These are phyloP conservation scores for Alca torda DNA, from an alignment of 2,797 vertebrate genomes.

Conservation along the genomic window DNA sequence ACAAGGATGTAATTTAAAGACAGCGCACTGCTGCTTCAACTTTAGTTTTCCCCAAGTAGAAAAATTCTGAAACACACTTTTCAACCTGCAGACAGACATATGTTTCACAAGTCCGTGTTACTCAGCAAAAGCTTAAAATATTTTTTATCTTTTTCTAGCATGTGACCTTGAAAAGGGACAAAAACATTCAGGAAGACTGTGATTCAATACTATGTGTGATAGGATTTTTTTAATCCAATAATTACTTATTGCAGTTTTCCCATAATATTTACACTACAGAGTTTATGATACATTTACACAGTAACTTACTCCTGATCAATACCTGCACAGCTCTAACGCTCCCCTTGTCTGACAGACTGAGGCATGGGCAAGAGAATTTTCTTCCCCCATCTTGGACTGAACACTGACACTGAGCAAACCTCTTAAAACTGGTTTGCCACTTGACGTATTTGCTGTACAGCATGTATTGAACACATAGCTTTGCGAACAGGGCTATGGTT, in stretches of 20 bases:
- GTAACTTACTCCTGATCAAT: not conserved
- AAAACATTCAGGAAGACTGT: not conserved
- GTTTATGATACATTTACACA: not conserved
- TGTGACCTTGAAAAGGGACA: constrained; percentile 52
- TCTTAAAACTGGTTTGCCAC: not conserved
- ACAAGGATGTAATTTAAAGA: not conserved
- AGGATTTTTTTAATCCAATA: not conserved
- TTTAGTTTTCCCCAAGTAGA: not conserved
- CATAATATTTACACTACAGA: rapidly evolving
- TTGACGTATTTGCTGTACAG: not conserved
- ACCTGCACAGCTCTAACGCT: not conserved
- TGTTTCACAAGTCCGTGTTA: not conserved
- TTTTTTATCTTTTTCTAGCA: constrained; percentile 25
- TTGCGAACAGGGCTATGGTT: not conserved
- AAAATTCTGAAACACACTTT: not conserved
- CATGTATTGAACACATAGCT: not conserved
- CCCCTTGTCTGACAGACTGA: not conserved
- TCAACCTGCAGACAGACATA: not conserved
- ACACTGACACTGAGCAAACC: not conserved
- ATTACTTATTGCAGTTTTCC: not conserved
- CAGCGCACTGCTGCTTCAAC: not conserved
- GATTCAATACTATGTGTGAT: not conserved
- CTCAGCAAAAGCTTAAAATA: constrained; percentile 34
- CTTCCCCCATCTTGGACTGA: not conserved
- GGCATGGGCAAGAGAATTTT: not conserved